Conservation (phyloP, 2,797 vertebrate species). For the Siniperca obscura region DNA sequence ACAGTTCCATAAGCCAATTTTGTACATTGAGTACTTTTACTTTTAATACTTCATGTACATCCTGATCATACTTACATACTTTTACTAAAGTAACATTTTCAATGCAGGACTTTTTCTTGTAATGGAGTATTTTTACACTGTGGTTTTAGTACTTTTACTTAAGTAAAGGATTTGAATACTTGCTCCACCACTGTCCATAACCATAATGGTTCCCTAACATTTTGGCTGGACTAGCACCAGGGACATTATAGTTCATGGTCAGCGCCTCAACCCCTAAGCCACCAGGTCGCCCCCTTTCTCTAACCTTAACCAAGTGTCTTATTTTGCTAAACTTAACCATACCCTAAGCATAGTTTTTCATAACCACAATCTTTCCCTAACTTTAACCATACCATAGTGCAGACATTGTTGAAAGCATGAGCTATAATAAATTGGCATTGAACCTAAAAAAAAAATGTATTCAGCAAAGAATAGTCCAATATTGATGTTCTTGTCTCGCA, state of each 20-base stretch:
- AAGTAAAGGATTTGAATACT: not conserved
- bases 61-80: too few relatives aligned
- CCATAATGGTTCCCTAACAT: not conserved
- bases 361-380: too few relatives aligned
- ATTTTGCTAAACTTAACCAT: not conserved
- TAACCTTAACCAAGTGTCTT: not conserved
- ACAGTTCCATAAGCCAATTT: too few relatives aligned
- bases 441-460: not conserved
- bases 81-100: too few relatives aligned
- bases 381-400: too few relatives aligned
- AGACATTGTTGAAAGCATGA: too few relatives aligned
- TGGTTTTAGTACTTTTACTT: too few relatives aligned
- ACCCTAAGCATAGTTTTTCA: too few relatives aligned
- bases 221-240: not conserved
- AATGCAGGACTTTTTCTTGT: too few relatives aligned
- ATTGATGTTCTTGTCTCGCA: not conserved
- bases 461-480: not conserved
- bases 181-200: not conserved
- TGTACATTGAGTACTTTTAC: too few relatives aligned
- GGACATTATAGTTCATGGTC: not conserved
- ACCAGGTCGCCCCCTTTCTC: not conserved
- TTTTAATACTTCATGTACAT: too few relatives aligned
- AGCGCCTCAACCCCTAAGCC: not conserved
- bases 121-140: too few relatives aligned
- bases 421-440: not conserved